Evolutionary conservation across 2,797 vertebrate species (phyloP).

Genomic region (Chelon labrosus): DNA sequence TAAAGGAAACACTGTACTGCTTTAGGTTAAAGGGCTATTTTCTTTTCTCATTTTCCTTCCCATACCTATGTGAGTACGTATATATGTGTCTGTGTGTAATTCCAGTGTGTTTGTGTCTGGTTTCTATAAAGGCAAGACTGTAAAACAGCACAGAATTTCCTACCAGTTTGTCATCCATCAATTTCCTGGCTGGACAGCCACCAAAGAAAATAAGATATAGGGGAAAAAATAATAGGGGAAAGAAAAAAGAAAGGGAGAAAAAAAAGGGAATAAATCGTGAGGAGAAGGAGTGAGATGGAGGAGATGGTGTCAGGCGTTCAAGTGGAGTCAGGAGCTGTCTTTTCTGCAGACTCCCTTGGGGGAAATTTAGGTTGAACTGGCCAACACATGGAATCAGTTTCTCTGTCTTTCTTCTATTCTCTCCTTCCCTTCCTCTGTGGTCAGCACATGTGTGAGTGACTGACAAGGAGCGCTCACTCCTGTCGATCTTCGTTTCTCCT

Average conservation of each 20-base stretch:
- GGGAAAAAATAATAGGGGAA: neutral
- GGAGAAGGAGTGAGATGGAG: neutral
- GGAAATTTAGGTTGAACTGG: constrained; percentile 32
- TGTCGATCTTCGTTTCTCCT: constrained; percentile 20
- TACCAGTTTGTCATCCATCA: constrained; percentile 53
- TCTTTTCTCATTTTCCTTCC: constrained; percentile 6
- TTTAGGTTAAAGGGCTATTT: constrained; percentile 3
- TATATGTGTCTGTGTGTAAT: neutral
- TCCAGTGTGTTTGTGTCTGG: constrained; percentile 13
- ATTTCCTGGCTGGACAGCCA: constrained; percentile 58
- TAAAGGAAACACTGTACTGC: too few relatives aligned
- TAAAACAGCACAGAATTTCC: constrained; percentile 54
- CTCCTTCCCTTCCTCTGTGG: constrained; percentile 25
- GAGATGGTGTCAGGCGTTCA: neutral
- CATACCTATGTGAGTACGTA: neutral
- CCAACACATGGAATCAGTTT: constrained; percentile 38
- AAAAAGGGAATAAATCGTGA: neutral
- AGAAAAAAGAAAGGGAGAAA: neutral
- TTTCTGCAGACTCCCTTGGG: constrained; percentile 36
- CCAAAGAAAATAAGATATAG: constrained; percentile 16
- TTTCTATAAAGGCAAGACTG: constrained; percentile 51
- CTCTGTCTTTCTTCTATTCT: neutral
- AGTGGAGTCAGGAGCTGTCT: constrained; percentile 35
- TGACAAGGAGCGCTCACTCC: constrained; percentile 31
- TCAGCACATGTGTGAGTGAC: constrained; percentile 41